These are phyloP conservation scores for Xylota segnis DNA, from an alignment of 2,888 invertebrate genomes.

Conservation along the genomic window DNA sequence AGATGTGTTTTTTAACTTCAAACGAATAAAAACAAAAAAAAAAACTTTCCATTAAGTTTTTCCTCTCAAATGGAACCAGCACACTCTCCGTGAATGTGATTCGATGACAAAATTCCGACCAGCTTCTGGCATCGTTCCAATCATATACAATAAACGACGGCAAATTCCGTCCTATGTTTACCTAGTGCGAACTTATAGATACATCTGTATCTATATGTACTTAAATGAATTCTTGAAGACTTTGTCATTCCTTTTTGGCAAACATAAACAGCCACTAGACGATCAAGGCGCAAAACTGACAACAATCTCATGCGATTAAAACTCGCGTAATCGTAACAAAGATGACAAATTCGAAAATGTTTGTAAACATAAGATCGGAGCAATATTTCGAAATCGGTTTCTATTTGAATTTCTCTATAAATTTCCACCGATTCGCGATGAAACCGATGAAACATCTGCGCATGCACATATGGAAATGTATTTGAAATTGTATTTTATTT, in stretches of 20 bases:
- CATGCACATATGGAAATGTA: conserved; percentile 6
- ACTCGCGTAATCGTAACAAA: conserved; percentile 19
- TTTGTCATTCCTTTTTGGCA: conserved; percentile 32
- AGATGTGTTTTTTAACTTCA: conserved; percentile 12
- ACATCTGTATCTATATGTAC: background rate
- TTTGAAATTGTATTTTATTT: conserved; percentile 3
- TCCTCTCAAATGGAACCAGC: background rate
- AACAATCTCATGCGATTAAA: background rate
- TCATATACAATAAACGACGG: conserved; percentile 10
- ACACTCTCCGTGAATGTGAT: conserved; percentile 45
- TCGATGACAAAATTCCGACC: conserved; percentile 31
- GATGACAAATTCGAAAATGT: conserved; percentile 38
- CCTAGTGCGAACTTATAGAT: conserved; percentile 6
- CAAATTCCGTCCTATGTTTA: background rate
- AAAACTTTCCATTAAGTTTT: background rate
- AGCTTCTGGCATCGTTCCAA: conserved; percentile 55
- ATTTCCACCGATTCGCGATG: background rate
- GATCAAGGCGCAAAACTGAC: conserved; percentile 15
- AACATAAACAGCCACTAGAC: conserved; percentile 39
- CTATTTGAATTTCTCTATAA: background rate
- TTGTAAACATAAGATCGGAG: background rate
- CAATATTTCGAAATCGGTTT: conserved; percentile 1
- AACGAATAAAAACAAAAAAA: background rate
- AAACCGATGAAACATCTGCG: conserved; percentile 5
- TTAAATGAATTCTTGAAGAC: conserved; percentile 12